Evolutionary conservation across 2,797 vertebrate species (phyloP), one percentile per base, ranked within the genome.

Genomic region (Hippocampus kuda): DNA sequence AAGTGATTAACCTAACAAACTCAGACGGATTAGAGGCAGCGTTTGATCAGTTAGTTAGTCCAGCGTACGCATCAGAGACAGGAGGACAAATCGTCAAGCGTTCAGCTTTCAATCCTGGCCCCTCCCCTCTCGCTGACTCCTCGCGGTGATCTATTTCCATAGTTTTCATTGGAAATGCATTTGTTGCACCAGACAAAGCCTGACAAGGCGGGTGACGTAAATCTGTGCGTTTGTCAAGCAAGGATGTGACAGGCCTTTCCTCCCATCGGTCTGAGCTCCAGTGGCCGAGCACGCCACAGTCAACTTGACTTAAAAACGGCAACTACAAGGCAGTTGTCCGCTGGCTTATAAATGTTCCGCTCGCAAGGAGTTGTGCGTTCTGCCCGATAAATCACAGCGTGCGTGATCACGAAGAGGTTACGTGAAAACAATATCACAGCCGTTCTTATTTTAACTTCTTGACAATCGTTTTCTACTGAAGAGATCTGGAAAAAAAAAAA

Each of bases 221-320:
- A 90, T 88, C 87, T 86, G 85, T 85, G 87, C 87, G 83, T 88
- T 88, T 90, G 88, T 90, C 89, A 88, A 38, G 86, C 79, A 74
- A 38, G 83, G 81, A 87, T 79, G 86, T 84, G 89, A 89, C 88
- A 86, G 78, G 84, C 86, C 87, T 88, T 88, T 88, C 83, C 83
- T 89, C 85, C 85, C 85, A 90, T 91, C 89, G 89, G 86, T 86
- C 84, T 87, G 85, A 88, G 86, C 87, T 88, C 84, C 88, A 88
- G 83, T 86, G 85, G 84, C 85, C 80, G 73, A 86, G 85, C 84
- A 83, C 75, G 84, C 87, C 85, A 88, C 88, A 90, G 86, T 89
- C 89, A 87, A 87, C 82, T 85, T 89, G 91, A 91, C 90, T 38
- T 92, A 91, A 91, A 91, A 91, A 88, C 88, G 83, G 85, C 84